A percentile compares a stretch with the other conserved stretches of the same genome.
phyloP scores from a whole-genome alignment of 2,888 invertebrate species.

The Agrotis segetum region DNA sequence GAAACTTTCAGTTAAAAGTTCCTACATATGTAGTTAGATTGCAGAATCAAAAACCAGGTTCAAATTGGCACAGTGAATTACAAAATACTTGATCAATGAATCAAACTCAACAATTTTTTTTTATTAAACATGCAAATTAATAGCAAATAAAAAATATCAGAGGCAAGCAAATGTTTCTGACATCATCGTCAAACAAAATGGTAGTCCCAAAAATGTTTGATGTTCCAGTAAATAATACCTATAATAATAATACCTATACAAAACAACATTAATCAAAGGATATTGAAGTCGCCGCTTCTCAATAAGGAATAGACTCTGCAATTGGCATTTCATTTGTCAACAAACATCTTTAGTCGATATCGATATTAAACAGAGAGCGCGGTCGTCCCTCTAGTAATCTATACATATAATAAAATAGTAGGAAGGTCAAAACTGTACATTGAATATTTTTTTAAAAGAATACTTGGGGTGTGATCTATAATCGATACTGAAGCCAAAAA shows the following conservation, averaged over 20 bases:
- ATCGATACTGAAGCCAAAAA: too few species aligned
- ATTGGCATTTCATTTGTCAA: slow-evolving; percentile 64
- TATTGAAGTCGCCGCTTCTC: slow-evolving; percentile 42
- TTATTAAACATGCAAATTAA: neutral
- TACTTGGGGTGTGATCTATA: too few species aligned
- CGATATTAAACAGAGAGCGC: slow-evolving; percentile 30
- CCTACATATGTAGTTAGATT: neutral
- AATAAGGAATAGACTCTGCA: slow-evolving; percentile 44
- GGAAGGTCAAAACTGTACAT: too few species aligned
- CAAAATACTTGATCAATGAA: neutral
- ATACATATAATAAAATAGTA: too few species aligned
- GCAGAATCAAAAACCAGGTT: neutral
- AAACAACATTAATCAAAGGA: slow-evolving; percentile 43
- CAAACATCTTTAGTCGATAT: slow-evolving; percentile 50
- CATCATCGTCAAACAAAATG: neutral
- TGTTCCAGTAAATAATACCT: slow-evolving; percentile 11
- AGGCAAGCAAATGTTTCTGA: neutral
- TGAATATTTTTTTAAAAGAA: too few species aligned
- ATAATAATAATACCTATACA: slow-evolving; percentile 13
- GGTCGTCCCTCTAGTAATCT: slow-evolving; percentile 46
- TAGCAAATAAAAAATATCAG: slow-evolving; percentile 3
- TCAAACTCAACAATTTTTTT: neutral
- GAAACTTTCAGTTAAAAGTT: neutral
- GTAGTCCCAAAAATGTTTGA: neutral
- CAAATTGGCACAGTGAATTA: neutral